Evolutionary conservation across 2,113 vertebrate species (phyloP), one percentile per base, ranked within the genome.

Genomic region (Callaeas wilsoni): DNA sequence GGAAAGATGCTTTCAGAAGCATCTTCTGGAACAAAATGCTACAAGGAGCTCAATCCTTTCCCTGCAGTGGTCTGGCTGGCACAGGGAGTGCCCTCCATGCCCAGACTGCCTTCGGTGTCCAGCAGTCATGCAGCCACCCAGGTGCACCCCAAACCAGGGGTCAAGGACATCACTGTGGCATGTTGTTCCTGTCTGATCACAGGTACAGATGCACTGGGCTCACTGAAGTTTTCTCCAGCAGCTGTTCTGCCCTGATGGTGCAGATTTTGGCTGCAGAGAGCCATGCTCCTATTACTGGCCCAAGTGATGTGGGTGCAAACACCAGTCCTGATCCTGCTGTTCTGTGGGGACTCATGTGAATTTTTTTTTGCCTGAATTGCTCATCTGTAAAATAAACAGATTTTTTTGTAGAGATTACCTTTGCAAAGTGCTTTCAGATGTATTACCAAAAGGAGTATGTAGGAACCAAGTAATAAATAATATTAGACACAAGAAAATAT

Each of bases 281-380:
- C 32, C 1, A 9, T 50, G 47, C 23, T 87, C 37, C 60, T 75
- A 12, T 74, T 33, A 6, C 42, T 21, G n/a, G 7, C 80, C 42
- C 27, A 12, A 26, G 32, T 10, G 41, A 41, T 32, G 6, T 2
- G 10, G 32, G 22, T 47, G 4, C 46, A 88, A 76, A 67, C 7
- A 13, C 15, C 22, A 59, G 30, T 46, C 33, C 47, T 22, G 39
- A 44, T 27, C 25, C 57, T 30, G n/a, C 26, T 30, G 22, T 35
- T n/a, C 65, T 76, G 3, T n/a, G 37, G 8, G 4, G 7, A 4
- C 11, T 27, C 10, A 0, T 0, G 3, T 17, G 44, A 44, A 3
- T 0, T 50, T 22, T 71, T 79, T 84, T 75, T 57, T 64, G 4
- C 70, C 33, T 14, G 18, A 52, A 46, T 50, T 86, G 5, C 35